These are phyloP conservation scores for Psilopsiagon aurifrons DNA, from an alignment of 2,113 vertebrate genomes.

Conservation along the genomic window DNA sequence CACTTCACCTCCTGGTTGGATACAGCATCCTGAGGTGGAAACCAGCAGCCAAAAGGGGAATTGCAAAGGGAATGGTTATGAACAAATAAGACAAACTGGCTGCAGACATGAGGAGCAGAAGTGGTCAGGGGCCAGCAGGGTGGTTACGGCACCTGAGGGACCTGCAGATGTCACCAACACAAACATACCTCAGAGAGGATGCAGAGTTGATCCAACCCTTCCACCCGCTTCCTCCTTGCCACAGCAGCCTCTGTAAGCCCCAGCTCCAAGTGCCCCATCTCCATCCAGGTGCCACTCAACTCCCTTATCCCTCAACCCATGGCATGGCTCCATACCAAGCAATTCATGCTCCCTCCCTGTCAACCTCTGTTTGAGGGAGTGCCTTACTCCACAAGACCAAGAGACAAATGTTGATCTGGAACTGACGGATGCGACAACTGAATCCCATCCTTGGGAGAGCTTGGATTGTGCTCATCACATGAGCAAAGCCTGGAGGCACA, in stretches of 20 bases:
- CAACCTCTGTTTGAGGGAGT: not conserved
- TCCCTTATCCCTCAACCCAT: not conserved
- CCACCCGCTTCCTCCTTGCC: not conserved
- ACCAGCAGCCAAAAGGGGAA: not conserved
- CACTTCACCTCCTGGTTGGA: not conserved
- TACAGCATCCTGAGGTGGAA: not conserved
- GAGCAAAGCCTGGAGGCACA: not conserved
- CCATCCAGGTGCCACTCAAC: too few species aligned
- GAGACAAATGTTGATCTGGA: not conserved
- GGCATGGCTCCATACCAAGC: not conserved
- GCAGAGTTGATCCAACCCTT: not conserved
- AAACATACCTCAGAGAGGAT: not conserved
- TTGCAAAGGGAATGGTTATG: not conserved
- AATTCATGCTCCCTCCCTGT: not conserved
- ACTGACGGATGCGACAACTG: not conserved
- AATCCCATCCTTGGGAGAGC: not conserved
- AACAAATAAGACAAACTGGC: not conserved
- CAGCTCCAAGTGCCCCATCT: fast-evolving
- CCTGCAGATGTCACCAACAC: not conserved
- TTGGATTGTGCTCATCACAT: fast-evolving
- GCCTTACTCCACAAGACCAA: fast-evolving
- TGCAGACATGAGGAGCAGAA: not conserved
- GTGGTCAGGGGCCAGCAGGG: not conserved
- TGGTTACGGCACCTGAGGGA: not conserved
- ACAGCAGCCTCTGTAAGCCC: not conserved